Base-by-base conservation (phyloP, 2,888 invertebrate genomes). In the Biston stratarius region DNA sequence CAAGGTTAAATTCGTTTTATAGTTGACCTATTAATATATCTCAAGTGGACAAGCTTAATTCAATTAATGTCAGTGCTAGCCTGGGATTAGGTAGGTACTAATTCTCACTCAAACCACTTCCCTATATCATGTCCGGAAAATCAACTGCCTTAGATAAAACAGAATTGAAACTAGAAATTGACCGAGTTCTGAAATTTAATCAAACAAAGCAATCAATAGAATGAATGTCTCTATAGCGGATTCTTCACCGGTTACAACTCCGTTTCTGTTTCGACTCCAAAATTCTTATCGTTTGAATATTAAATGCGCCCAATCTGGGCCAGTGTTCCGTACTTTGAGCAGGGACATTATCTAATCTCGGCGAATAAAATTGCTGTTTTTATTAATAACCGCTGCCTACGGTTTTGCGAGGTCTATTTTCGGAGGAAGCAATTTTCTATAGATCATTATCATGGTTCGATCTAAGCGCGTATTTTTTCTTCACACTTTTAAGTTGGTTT, bases 321-420 rank as follows among this genome's bases (percentile, higher is more conserved):
- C 69, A 74, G 58, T 69, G 70, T 72, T 69, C 69, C 65, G 67
- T 48, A 55, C 42, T 63, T 47, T 70, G 72, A 57, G 48, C 63
- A 61, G 38, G 47, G 33, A 52, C 42, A 57, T 65, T 73, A 73
- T 72, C 74, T 72, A 69, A 74, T 72, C 73, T 61, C 45, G 14
- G 24, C 57, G 51, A 51, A 59, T 53, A 36, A 67, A 70, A 67
- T 67, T 60, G 64, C 38, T 57, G 53, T 70, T 65, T 64, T 67
- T 55, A 53, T 59, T 56, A 61, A 64, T 66, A 58, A 52, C 15
- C 51, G 56, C 33, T 14, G 36, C 65, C 65, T n/a, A 40, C 52
- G 48, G 15, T 15, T 52, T 51, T 57, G n/a, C 51, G 33, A 38
- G 58, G 10, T 49, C 38, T 57, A 61, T 66, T 53, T 47, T 64